Conservation (phyloP, 2,113 vertebrate genomes). For the Etheostoma spectabile region DNA sequence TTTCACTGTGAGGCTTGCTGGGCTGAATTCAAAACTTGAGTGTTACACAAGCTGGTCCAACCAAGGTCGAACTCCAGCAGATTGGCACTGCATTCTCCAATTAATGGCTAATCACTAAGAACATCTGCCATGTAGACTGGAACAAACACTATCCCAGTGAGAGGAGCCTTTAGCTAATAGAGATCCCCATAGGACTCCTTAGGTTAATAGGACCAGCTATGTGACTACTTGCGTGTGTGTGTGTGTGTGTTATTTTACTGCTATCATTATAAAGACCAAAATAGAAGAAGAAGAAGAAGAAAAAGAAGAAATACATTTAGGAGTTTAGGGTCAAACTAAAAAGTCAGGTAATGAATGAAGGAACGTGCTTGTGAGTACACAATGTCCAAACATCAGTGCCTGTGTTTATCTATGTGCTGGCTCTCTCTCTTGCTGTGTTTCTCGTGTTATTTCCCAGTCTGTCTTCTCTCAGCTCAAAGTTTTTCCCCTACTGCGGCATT, state of each 20-base stretch:
- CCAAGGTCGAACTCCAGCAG: constrained; percentile 68
- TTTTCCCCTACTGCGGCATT: constrained; percentile 37
- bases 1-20: constrained; percentile 32
- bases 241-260: constrained; percentile 24
- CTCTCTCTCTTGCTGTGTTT: constrained; percentile 12
- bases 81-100: constrained; percentile 69
- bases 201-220: constrained; percentile 71
- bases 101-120: constrained; percentile 79
- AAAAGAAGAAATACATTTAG: constrained; percentile 41
- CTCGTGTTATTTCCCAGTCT: background rate
- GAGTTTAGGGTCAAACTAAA: constrained; percentile 32
- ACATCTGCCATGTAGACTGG: constrained; percentile 74
- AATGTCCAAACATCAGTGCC: constrained; percentile 30
- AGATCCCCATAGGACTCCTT: constrained; percentile 61
- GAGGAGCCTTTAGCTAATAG: constrained; percentile 60
- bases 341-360: constrained; percentile 14
- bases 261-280: constrained; percentile 23
- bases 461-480: constrained; percentile 46
- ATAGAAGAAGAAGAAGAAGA: constrained; percentile 25
- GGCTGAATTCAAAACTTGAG: constrained; percentile 51
- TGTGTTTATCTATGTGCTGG: constrained; percentile 20
- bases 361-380: constrained; percentile 7
- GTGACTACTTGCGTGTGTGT: constrained; percentile 25
- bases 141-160: constrained; percentile 73
- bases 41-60: constrained; percentile 40